Evolutionary conservation across 2,113 vertebrate species (phyloP).

Genomic region (Saccopteryx leptura): DNA sequence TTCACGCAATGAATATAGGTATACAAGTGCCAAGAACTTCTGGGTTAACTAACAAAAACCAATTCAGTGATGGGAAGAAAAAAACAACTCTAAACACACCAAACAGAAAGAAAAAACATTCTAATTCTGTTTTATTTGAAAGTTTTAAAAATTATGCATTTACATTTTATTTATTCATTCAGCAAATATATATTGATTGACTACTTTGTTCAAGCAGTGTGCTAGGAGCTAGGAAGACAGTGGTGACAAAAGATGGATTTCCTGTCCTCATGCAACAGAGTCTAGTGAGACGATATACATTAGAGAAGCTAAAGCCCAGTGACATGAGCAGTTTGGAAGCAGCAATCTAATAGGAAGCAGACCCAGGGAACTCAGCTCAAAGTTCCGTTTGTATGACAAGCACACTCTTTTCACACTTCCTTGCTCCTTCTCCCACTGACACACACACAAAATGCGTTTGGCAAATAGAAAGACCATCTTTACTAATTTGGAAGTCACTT

Average conservation of each 20-base stretch:
- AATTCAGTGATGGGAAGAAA: neutral
- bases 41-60: slow-evolving; percentile 29
- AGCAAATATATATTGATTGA: slow-evolving; percentile 28
- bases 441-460: slow-evolving; percentile 34
- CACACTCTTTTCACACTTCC: slow-evolving; percentile 19
- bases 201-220: neutral
- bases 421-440: neutral
- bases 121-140: slow-evolving; percentile 46
- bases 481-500: slow-evolving; percentile 39
- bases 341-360: neutral
- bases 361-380: neutral
- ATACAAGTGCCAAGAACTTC: neutral
- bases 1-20: slow-evolving; percentile 15
- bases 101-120: slow-evolving; percentile 21
- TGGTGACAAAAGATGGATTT: neutral
- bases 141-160: neutral
- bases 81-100: neutral
- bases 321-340: neutral
- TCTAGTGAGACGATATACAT: neutral
- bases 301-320: neutral
- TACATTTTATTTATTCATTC: slow-evolving; percentile 9
- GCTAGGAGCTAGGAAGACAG: neutral
- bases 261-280: neutral
- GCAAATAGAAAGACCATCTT: slow-evolving; percentile 11
- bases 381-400: neutral